Evolutionary conservation across 2,888 invertebrate genomes (phyloP), one percentile per base, ranked within the genome.

Genomic region (Pachymerium ferrugineum): DNA sequence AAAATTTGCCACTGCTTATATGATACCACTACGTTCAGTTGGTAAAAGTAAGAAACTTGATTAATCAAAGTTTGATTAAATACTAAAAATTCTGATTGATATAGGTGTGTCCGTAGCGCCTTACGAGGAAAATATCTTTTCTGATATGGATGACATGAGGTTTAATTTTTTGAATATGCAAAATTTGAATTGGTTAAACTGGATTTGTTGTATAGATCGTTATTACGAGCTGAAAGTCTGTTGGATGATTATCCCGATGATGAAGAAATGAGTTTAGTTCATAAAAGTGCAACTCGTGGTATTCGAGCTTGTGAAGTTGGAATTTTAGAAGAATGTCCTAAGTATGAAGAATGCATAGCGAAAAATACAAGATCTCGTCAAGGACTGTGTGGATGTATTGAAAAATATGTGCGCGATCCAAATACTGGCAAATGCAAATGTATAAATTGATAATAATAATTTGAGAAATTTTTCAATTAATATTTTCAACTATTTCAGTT

Each of bases 321-420:
- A 12, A 80, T 83, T 28, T 80, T 82, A n/a, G 80, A 81, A 0
- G 85, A 86, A 71, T 93, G 93, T 79, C 86, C 86, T 0, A 83
- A 84, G 28, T 89, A 91, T 80, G 89, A 92, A 80, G 86, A 89
- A 78, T 93, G 93, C 80, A 83, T 89, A 2, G 84, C 83, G 35
- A 81, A 85, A 12, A 82, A 80, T 73, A 79, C 83, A 0, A 88
- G 89, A 80, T 84, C 87, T 1, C 83, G 88, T 47, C 87, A 87
- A 77, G 91, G 92, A 0, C 83, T 89, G 35, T 94, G 93, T 79
- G 87, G 87, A 79, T 93, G 93, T 82, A 83, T 87, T 25, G 83
- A 85, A 0, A 89, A 89, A 0, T 91, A 85, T 77, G 80, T 81
- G 19, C 84, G 87, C 73, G 87, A 86, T 78, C 35, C 74, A 29